These are phyloP conservation scores for Elephas maximus DNA, from an alignment of 2,113 vertebrate genomes.

Conservation along the genomic window DNA sequence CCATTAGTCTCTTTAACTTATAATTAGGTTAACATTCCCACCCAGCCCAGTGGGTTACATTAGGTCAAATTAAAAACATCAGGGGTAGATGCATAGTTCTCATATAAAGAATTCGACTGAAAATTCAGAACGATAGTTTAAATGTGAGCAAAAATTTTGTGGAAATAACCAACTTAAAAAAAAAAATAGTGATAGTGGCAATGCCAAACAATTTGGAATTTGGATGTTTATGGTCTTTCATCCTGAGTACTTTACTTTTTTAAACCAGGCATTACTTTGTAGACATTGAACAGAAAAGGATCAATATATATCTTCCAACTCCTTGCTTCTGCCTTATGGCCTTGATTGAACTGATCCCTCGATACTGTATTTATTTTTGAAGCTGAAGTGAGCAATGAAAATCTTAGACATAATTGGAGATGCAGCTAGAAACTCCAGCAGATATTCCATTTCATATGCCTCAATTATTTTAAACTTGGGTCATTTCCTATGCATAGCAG, in stretches of 20 bases:
- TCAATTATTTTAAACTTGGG: not conserved
- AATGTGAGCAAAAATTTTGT: not conserved
- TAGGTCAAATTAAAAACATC: constrained; percentile 18
- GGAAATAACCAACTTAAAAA: constrained; percentile 14
- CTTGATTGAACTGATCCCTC: not conserved
- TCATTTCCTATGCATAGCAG: not conserved
- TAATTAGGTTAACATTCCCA: not conserved
- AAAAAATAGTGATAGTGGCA: not conserved
- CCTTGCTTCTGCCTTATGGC: not conserved
- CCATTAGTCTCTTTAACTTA: not conserved
- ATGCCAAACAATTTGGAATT: not conserved
- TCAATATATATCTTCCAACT: not conserved
- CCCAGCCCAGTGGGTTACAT: not conserved
- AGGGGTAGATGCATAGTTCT: not conserved
- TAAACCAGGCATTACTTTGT: not conserved
- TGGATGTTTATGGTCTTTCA: not conserved
- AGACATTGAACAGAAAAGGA: not conserved
- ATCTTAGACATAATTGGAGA: not conserved
- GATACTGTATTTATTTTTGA: not conserved
- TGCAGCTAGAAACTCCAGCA: not conserved
- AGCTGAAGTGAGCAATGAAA: not conserved
- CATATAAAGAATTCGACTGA: not conserved
- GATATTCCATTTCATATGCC: not conserved
- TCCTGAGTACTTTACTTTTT: not conserved
- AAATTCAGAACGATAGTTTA: constrained; percentile 15